phyloP scores from a whole-genome alignment of 2,113 vertebrate species.

The Alces alces region DNA sequence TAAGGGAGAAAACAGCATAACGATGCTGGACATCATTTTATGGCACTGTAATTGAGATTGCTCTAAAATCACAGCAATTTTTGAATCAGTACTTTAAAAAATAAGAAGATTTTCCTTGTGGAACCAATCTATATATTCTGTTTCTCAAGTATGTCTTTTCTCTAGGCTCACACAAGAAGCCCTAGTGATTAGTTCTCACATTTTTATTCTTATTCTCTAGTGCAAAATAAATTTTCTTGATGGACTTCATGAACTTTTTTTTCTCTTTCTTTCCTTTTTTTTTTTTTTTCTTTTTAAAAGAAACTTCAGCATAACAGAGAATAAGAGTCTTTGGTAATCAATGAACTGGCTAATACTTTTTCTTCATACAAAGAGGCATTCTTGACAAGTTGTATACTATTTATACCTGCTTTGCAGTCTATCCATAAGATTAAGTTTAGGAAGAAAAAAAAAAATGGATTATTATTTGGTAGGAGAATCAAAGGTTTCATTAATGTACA shows the following conservation, averaged over 20 bases:
- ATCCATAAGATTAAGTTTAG: conserved; percentile 8
- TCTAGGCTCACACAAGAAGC: background rate
- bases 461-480: conserved; percentile 20
- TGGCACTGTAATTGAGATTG: conserved; percentile 73
- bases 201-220: conserved; percentile 51
- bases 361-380: background rate
- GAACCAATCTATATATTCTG: conserved; percentile 66
- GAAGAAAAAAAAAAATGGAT: background rate
- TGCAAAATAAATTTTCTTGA: background rate
- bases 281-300: background rate
- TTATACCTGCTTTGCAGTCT: conserved; percentile 21
- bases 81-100: conserved; percentile 73
- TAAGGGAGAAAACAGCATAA: conserved; percentile 74
- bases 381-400: background rate
- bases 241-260: background rate
- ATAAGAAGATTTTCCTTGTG: conserved; percentile 49
- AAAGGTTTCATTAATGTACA: conserved; percentile 33
- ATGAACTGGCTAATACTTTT: background rate
- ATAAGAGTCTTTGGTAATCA: conserved; percentile 44
- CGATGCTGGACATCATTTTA: conserved; percentile 60
- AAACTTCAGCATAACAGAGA: background rate
- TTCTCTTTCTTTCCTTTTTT: fast-evolving
- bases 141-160: conserved; percentile 51
- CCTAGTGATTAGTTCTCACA: conserved; percentile 40
- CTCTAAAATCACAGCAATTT: conserved; percentile 76